phyloP scores from a whole-genome alignment of 1,140 invertebrate genomes.

The Condylostylus longicornis region DNA sequence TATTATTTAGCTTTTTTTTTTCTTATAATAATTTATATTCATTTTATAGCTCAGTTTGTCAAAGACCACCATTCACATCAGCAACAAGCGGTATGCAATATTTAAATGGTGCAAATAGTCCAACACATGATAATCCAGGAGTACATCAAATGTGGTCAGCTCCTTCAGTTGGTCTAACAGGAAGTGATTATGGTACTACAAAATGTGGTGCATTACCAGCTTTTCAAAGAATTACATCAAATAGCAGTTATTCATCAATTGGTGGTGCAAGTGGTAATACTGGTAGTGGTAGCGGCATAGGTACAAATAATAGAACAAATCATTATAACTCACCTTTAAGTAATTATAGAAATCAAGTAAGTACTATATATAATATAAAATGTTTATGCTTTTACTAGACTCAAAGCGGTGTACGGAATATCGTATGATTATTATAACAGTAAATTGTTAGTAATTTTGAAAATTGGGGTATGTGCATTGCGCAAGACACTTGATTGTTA shows the following conservation, averaged over 20 bases:
- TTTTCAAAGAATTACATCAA: constrained; percentile 19
- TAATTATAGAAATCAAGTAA: constrained; percentile 28
- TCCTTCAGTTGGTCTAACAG: constrained; percentile 12
- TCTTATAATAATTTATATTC: too few relatives aligned
- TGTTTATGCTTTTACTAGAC: too few relatives aligned
- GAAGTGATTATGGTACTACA: constrained; percentile 1
- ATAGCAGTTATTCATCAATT: constrained; percentile 8
- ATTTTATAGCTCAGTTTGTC: constrained; percentile 23
- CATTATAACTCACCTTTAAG: constrained; percentile 23
- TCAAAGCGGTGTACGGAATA: too few relatives aligned
- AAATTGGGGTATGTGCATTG: too few relatives aligned
- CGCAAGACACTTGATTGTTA: too few relatives aligned
- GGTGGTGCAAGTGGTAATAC: too few relatives aligned
- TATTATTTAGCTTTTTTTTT: too few relatives aligned
- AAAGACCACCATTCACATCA: constrained; percentile 19
- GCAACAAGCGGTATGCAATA: constrained; percentile 25
- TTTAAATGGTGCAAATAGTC: constrained; percentile 12
- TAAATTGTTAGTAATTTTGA: too few relatives aligned
- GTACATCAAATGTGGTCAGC: constrained; percentile 12
- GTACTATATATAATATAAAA: constrained; percentile 8
- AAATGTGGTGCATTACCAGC: constrained; percentile 18
- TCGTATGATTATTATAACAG: too few relatives aligned
- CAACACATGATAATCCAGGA: constrained; percentile 12
- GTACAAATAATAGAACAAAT: constrained; percentile 13
- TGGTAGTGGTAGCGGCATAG: constrained; percentile 15